Evolutionary conservation across 92 coral and sea anemone genomes (phyloP), one percentile per base, ranked within the genome.

Genomic region (Isaurus tuberculatus): DNA sequence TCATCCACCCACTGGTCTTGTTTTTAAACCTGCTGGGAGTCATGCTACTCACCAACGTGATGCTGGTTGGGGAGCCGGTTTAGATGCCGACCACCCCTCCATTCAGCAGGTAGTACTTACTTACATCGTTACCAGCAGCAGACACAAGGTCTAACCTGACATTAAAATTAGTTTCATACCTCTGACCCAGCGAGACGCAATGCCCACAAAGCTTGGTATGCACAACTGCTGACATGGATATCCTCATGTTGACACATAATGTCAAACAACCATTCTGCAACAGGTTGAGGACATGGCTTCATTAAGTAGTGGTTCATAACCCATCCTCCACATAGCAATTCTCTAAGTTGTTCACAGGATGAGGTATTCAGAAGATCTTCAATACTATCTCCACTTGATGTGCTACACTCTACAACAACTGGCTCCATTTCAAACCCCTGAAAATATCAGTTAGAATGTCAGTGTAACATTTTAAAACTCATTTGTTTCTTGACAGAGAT

Each of bases 311-410:
- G 91, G 75, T 92, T 94, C 86, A 91, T 73, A 16, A 97, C 69
- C 99, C 99, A 97, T 1, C 94, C 92, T 64, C 93, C 96, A 87
- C 94, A 92, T n/a, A 94, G 84, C 70, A 97, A 79, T 75, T 94
- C 98, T 23, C 85, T 92, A 11, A 97, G 80, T 29, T 90, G 55
- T 27, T 32, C 87, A 73, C 63, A 46, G 70, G 79, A 86, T 70
- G 92, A 84, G 30, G 86, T 86, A 9, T 25, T 48, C 48, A 87
- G 16, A 85, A 94, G 75, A 48, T 57, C 83, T n/a, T 75, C 81
- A 77, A 88, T 79, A 53, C 87, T 66, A 66, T 86, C 84, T 15
- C 48, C 88, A 16, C 70, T 60, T 15, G 16, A 5, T 2, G 46
- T 63, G 55, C 43, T 78, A 11, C 81, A 29, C 6, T 81, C 32